Evolutionary conservation across 2,113 vertebrate species (phyloP), one percentile per base, ranked within the genome.

Genomic region (Theristicus caerulescens): DNA sequence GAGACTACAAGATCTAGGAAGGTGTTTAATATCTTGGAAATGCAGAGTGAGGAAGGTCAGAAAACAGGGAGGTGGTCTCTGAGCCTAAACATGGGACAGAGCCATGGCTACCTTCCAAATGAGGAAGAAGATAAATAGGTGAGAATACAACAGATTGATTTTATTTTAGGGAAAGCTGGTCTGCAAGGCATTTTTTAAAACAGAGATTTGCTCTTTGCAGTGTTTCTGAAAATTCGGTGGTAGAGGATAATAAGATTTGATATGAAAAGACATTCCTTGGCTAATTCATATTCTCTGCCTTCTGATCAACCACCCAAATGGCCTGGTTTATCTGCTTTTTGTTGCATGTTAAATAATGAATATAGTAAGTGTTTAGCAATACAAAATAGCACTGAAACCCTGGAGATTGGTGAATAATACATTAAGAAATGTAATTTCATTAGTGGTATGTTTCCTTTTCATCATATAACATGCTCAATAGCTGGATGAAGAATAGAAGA

Each of bases 381-480:
- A 94, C 57, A 95, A 92, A 96, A 88, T 89, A 92, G 46, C 78
- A 76, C 25, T 42, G 51, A 93, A 96, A 73, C 77, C 71, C 78
- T 93, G 78, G 70, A 93, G 85, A 85, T 32, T 36, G 32, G 82
- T 96, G 91, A 97, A 96, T 96, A 95, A 97, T 93, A 70, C 59
- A 96, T 97, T 83, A 95, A 91, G 95, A 92, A 72, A 67, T 86
- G 55, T 91, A 95, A 94, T 97, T 96, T 94, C 70, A 82, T 94
- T 95, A 84, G 74, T 49, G 51, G 36, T 58, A 65, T 62, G 62
- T 72, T 88, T 94, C 9, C 36, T 81, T 92, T 84, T 94, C 80
- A 65, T 91, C 89, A 81, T 55, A 69, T 76, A 82, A 92, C 59
- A 72, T 51, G 5, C 59, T 96, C 25, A 91, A 34, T 32, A 91